Evolutionary conservation across 2,888 invertebrate species (phyloP).

Genomic region (Tigriopus californicus): DNA sequence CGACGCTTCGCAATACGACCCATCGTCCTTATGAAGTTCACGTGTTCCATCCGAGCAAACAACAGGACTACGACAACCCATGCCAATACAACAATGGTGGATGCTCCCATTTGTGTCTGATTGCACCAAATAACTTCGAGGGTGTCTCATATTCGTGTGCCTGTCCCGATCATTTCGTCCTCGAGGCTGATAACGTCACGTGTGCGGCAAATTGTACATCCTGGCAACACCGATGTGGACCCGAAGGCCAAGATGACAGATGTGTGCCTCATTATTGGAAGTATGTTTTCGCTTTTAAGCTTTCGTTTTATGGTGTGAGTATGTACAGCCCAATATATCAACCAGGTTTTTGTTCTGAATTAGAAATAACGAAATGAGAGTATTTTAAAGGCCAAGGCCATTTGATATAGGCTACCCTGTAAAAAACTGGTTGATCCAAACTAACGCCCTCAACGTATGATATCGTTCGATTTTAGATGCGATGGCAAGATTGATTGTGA

Average conservation of each 20-base stretch:
- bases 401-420: no score
- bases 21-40: constrained; percentile 89
- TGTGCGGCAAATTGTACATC: constrained; percentile 86
- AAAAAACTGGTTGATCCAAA: no score
- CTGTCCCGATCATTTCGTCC: constrained; percentile 84
- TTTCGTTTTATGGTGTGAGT: no score
- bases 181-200: constrained; percentile 55
- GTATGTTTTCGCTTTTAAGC: constrained; percentile 29
- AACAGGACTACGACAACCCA: constrained; percentile 66
- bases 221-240: constrained; percentile 47
- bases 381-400: no score
- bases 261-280: constrained; percentile 62
- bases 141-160: constrained; percentile 62
- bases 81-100: constrained; percentile 83
- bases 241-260: constrained; percentile 39
- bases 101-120: constrained; percentile 83
- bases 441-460: no score
- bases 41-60: constrained; percentile 70
- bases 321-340: no score
- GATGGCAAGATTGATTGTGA: constrained; percentile 83
- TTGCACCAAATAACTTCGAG: constrained; percentile 60
- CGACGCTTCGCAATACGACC: constrained; percentile 64
- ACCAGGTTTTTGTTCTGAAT: no score
- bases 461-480: constrained; percentile 40
- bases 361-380: no score